Base-by-base conservation (phyloP, 2,888 invertebrate species). In the Cataglyphis cursor region DNA sequence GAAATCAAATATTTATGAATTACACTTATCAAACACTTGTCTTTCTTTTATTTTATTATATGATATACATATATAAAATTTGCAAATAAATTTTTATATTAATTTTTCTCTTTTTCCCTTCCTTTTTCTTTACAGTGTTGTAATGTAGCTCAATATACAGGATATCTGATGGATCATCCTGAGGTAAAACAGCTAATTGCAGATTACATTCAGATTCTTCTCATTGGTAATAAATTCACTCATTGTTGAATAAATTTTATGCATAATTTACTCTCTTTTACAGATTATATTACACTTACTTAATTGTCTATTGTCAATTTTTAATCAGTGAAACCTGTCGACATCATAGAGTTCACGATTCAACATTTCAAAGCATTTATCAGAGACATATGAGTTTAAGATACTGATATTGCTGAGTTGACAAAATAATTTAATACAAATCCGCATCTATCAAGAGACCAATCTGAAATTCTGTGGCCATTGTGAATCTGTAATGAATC, bases 181-280 rank as follows among this genome's bases (percentile, higher is more conserved):
- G 96, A 96, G 85, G 93, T 97, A 51, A 95, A 96, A 38, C 95
- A 95, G 44, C 93, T 96, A 21, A 95, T 97, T 15, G 95, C 96
- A 0, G 97, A 97, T 92, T 97, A 96, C 88, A 95, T 96, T 18
- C 96, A 96, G 91, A 95, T 96, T 0, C 94, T 97, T 76, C 94
- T 97, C 54, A 92, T 96, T 51, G 94, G 97, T 90, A 96, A 96
- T 85, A 96, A 96, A 24, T 68, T 73, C 59, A 48, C 28, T 73
- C 48, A 76, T 12, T 66, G 68, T 12, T 66, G 68, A 51, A 73
- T 65, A 86, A 80, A 81, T 44, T 75, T 86, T 85, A 35, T 75
- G 3, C 21, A 41, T 10, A 64, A 74, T 62, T 15, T 62, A 21
- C 21, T 74, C 31, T 15, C 15, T 74, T 74, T 9, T 10, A 21